phyloP scores from a whole-genome alignment of 2,797 vertebrate species.

The Ceyx erithaca region DNA sequence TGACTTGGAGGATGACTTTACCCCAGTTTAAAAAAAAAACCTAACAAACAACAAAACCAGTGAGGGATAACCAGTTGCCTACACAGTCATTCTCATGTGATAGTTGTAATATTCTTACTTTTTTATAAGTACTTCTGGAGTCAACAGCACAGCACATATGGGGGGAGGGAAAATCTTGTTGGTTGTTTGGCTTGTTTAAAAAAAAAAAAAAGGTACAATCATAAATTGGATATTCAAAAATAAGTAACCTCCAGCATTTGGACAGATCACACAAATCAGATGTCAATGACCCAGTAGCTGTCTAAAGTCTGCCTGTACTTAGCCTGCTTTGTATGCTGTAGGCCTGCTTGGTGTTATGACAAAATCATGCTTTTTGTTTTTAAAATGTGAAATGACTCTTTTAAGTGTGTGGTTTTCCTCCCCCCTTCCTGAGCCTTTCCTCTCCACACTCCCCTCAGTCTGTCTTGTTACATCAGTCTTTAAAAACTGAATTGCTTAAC shows the following conservation, averaged over 20 bases:
- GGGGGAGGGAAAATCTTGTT: neutral
- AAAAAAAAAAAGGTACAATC: neutral
- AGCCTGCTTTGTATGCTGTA: constrained; percentile 86
- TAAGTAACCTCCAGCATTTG: constrained; percentile 50
- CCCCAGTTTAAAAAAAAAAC: neutral
- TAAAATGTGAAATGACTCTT: constrained; percentile 76
- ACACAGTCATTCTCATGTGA: neutral
- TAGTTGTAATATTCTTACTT: neutral
- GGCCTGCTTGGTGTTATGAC: constrained; percentile 80
- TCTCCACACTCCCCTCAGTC: constrained; percentile 20
- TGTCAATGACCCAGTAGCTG: constrained; percentile 81
- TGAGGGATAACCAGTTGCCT: neutral
- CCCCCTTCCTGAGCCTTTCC: constrained; percentile 50
- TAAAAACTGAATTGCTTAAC: constrained; percentile 58
- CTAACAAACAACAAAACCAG: neutral
- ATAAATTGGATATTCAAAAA: constrained; percentile 32
- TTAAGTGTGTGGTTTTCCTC: constrained; percentile 76
- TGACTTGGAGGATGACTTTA: neutral
- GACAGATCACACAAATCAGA: constrained; percentile 56
- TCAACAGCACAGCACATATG: constrained; percentile 24
- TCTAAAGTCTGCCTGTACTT: constrained; percentile 88
- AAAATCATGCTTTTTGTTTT: constrained; percentile 74
- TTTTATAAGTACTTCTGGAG: constrained; percentile 61
- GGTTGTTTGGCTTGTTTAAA: neutral
- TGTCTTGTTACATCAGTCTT: constrained; percentile 76